Evolutionary conservation across 2,797 vertebrate genomes (phyloP), one percentile per base, ranked within the genome.

Genomic region (Taenioides sp.): DNA sequence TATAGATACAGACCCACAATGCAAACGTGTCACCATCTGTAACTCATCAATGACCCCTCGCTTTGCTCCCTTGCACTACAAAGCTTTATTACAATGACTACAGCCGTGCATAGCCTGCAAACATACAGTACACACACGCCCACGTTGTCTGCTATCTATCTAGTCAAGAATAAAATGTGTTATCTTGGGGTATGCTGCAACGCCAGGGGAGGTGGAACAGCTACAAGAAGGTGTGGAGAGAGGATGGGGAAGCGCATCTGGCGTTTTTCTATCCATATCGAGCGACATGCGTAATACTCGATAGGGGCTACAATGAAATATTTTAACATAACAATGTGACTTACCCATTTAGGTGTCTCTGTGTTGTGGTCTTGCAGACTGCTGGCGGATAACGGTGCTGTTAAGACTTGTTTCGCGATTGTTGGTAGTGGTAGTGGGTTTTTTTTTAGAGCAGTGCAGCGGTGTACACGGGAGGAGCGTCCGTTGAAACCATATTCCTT

Each of bases 1-100:
- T 2, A 47, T 47, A 62, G 73, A 64, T 71, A 69, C 47, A 80
- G 27, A 76, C 67, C 70, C 76, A 78, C 73, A 83, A 87, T 89
- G 90, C 71, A 91, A 91, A 92, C 91, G 91, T 92, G 91, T 92
- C 91, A 91, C 91, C 91, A 92, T 92, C 91, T 92, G 91, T 83
- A 92, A 91, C 80, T 90, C 91, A 92, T 92, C 91, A 91, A 67
- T 72, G 80, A 25, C 64, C 22, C 7, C 22, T 18, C 7, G 64
- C 64, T 17, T 12, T 14, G 37, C 62, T 63, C 81, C 78, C 77
- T 77, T 65, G 71, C 73, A 47, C 43, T 47, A 5, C 74, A 70
- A 60, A n/a, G 22, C 67, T 73, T 59, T 37, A 37, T 9, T 2
- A 10, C 34, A 37, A 10, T 37, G 34, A 10, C 0, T 70, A 73